phyloP scores from a whole-genome alignment of 2,113 vertebrate genomes.

The Mastomys natalensis region DNA sequence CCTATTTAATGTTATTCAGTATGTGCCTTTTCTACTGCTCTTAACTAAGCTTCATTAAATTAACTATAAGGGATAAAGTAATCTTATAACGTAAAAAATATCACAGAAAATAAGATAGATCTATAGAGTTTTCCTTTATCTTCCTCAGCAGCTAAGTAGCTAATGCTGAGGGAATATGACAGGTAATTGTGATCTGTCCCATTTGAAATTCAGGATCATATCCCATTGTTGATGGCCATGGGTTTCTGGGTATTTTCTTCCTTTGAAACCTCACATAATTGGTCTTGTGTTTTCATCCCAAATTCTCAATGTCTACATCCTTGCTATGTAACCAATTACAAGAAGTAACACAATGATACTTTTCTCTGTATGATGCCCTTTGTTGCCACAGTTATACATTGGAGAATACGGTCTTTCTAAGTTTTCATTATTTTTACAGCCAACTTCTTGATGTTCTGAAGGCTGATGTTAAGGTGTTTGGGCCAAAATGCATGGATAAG shows the following conservation, averaged over 20 bases:
- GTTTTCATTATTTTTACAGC: rapidly evolving
- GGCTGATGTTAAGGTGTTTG: neutral
- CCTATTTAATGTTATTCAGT: neutral
- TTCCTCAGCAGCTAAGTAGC: neutral
- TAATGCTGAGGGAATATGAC: neutral
- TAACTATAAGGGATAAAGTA: neutral
- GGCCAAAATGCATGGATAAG: neutral
- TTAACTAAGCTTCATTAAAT: neutral
- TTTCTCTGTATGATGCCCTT: neutral
- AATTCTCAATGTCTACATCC: neutral
- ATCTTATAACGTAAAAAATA: neutral
- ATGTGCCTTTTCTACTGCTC: neutral
- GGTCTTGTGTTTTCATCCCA: neutral
- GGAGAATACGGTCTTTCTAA: rapidly evolving
- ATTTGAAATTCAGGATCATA: neutral
- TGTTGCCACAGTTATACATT: too few species aligned
- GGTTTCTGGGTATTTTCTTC: neutral
- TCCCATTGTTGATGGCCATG: rapidly evolving
- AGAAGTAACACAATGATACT: neutral
- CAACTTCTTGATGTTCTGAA: neutral
- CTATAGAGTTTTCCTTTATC: neutral
- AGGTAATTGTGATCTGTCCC: neutral
- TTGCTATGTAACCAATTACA: neutral
- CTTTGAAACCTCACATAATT: neutral
- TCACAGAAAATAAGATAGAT: neutral